Evolutionary conservation across 2,797 vertebrate genomes (phyloP).

Genomic region (Liasis olivaceus): DNA sequence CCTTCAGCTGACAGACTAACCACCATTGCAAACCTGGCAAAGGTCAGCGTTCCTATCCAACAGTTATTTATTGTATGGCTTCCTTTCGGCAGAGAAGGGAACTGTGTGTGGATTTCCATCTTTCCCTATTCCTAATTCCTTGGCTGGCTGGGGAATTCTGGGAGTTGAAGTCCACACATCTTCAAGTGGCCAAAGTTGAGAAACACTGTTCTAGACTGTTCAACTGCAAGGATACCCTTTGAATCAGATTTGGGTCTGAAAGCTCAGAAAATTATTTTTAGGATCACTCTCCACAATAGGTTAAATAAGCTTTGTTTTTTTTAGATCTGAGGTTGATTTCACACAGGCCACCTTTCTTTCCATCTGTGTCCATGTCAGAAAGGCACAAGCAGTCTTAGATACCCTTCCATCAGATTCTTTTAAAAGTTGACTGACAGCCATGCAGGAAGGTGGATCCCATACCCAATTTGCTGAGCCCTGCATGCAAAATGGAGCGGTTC

Average conservation of each 20-base stretch:
- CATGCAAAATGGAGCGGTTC: not conserved
- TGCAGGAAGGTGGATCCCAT: not conserved
- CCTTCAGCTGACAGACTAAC: too few species aligned
- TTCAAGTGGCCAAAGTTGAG: too few species aligned
- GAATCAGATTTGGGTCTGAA: not conserved
- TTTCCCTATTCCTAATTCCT: too few species aligned
- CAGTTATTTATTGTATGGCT: too few species aligned
- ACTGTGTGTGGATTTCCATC: too few species aligned
- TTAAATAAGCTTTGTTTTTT: not conserved
- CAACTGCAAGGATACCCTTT: not conserved
- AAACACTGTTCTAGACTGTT: not conserved
- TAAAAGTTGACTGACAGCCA: not conserved
- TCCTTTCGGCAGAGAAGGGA: too few species aligned
- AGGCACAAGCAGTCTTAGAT: not conserved
- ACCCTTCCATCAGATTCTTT: not conserved
- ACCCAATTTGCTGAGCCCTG: not conserved
- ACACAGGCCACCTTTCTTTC: not conserved
- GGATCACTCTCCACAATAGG: not conserved
- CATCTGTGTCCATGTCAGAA: not conserved
- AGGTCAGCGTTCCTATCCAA: too few species aligned
- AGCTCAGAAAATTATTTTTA: not conserved
- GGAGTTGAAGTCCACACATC: too few species aligned
- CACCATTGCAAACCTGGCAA: too few species aligned
- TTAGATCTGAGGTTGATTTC: not conserved
- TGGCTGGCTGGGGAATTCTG: too few species aligned